These are phyloP conservation scores for Alectura lathami DNA, from an alignment of 2,113 vertebrate genomes.

Conservation along the genomic window DNA sequence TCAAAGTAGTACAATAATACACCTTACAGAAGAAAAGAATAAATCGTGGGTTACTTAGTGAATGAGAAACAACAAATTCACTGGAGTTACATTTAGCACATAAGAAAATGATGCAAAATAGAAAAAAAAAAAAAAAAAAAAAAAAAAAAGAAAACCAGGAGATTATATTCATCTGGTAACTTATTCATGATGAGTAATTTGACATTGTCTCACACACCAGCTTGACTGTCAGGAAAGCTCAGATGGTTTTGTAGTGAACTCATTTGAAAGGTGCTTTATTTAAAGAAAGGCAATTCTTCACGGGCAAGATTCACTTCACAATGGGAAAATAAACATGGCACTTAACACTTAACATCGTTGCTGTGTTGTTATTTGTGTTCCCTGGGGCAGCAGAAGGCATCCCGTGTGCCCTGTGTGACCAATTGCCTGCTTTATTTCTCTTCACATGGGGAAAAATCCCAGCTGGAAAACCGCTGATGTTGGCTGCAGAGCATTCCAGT, in stretches of 20 bases:
- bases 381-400: not conserved
- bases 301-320: not conserved
- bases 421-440: not conserved
- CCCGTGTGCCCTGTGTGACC: not conserved
- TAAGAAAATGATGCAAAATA: not conserved
- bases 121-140: too few species aligned
- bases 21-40: not conserved
- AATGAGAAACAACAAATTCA: not conserved
- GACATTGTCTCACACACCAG: constrained; percentile 42
- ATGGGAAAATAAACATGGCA: constrained; percentile 15
- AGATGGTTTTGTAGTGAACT: constrained; percentile 34
- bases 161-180: not conserved
- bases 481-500: not conserved
- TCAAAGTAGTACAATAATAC: not conserved
- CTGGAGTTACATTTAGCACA: not conserved
- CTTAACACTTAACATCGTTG: not conserved
- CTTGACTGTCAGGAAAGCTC: constrained; percentile 26
- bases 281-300: constrained; percentile 2
- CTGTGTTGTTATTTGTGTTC: not conserved
- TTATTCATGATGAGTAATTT: constrained; percentile 23
- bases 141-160: not conserved
- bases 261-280: constrained; percentile 51
- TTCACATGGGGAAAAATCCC: not conserved
- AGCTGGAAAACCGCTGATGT: not conserved
- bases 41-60: not conserved